Conservation (phyloP, 2,113 vertebrate species). For the Diadophis punctatus region DNA sequence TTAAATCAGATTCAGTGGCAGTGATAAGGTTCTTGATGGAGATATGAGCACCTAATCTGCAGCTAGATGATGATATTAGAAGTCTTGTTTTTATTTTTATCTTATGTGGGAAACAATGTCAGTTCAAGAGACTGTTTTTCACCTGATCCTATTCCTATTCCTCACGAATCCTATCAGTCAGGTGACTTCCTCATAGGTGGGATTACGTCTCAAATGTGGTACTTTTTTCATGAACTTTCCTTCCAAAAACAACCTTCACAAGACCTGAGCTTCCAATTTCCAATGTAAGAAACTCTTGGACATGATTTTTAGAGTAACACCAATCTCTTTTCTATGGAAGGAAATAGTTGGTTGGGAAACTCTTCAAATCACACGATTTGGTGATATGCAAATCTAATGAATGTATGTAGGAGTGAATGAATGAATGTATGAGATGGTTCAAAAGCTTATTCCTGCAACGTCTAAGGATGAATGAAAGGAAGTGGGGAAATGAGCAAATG, state of each 20-base stretch:
- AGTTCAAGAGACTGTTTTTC: not conserved
- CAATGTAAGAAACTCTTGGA: not conserved
- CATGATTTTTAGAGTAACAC: not conserved
- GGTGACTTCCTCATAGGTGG: not conserved
- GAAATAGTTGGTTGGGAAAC: not conserved
- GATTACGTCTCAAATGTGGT: not conserved
- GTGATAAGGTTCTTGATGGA: not conserved
- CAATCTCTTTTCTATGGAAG: not conserved
- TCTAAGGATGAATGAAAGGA: not conserved
- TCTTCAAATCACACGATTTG: not conserved
- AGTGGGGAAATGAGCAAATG: not conserved
- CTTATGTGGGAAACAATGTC: not conserved
- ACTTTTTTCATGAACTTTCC: too few species aligned
- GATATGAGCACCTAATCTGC: not conserved
- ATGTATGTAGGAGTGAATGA: not conserved
- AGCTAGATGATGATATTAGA: not conserved
- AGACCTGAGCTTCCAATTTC: not conserved
- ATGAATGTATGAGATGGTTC: not conserved
- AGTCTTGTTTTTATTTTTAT: not conserved
- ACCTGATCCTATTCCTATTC: not conserved
- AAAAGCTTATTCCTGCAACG: not conserved
- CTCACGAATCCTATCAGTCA: not conserved
- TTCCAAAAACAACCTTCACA: not conserved
- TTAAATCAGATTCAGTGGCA: not conserved
- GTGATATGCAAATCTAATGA: not conserved